Evolutionary conservation across 2,113 vertebrate species (phyloP), one percentile per base, ranked within the genome.

Genomic region (Jacana jacana): DNA sequence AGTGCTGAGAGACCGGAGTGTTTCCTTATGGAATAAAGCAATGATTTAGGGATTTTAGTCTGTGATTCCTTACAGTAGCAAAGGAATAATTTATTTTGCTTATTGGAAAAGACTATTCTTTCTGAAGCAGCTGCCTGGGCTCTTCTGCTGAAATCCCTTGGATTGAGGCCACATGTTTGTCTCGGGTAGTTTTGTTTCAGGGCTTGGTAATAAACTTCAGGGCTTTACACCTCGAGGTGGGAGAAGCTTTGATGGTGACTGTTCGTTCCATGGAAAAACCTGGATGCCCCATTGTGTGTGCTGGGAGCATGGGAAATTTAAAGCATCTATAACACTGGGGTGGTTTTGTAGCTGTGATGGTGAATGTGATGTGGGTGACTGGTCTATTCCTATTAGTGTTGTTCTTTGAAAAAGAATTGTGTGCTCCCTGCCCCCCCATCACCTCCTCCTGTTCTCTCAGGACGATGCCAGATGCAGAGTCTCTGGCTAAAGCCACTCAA

Each of bases 221-320:
- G 40, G 83, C 85, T 97, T 95, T 96, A 75, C 83, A 84, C 81
- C 72, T 94, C 5, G 2, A 48, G 40, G 42, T 81, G 80, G 61
- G 92, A 86, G 79, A 78, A 86, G 30, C 77, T 86, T 84, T 71
- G 72, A 48, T 79, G 86, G 64, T 71, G 48, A 27, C 84, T 6
- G 2, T 64, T 81, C 10, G 23, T 66, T 83, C 49, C 16, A 2
- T 61, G 68, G 86, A 37, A 84, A 84, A 91, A 54, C 19, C 28
- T 57, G 64, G 18, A 4, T 49, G n/a, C 30, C 27, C 27, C 24
- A 27, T 46, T 0, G 0, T 20, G 22, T 69, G 39, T 39, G 73
- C 39, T 23, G 55, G 66, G n/a, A 33, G 31, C 39, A 15, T 19
- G 51, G 13, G n/a, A 30, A 51, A 35, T 86, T 70, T 83, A 68